Conservation (phyloP, 2,797 vertebrate species). For the Molothrus aeneus region DNA sequence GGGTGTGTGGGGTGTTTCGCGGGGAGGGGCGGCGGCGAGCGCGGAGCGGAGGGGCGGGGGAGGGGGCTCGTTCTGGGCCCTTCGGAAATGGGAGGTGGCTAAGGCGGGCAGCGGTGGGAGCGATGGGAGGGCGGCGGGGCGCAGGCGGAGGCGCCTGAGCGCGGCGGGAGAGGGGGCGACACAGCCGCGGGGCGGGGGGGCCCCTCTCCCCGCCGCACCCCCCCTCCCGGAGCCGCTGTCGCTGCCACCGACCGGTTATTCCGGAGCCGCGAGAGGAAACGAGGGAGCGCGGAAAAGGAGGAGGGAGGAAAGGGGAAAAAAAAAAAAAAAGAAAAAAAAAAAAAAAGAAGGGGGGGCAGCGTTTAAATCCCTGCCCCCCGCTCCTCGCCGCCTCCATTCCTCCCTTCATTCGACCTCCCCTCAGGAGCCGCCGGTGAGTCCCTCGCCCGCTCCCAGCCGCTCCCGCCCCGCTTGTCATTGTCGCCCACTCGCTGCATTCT, state of each 20-base stretch:
- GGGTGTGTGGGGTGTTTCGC: neutral
- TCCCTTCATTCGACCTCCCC: constrained; percentile 42
- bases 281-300: constrained; percentile 14
- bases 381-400: constrained; percentile 37
- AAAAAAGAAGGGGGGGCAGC: neutral
- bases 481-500: neutral
- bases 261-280: constrained; percentile 8
- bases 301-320: neutral
- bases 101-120: constrained; percentile 5
- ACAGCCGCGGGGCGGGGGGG: neutral
- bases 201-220: neutral
- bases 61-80: constrained; percentile 27
- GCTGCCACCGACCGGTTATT: neutral
- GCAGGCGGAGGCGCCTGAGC: constrained; percentile 1
- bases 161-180: neutral
- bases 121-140: neutral
- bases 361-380: constrained; percentile 54
- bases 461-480: constrained; percentile 35
- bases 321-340: neutral
- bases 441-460: constrained; percentile 15
- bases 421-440: constrained; percentile 44
- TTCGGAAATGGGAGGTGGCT: constrained; percentile 65
- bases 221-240: neutral
- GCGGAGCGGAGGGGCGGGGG: neutral
- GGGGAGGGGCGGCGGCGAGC: neutral